phyloP scores from a whole-genome alignment of 2,113 vertebrate species.

The Electrona antarctica region DNA sequence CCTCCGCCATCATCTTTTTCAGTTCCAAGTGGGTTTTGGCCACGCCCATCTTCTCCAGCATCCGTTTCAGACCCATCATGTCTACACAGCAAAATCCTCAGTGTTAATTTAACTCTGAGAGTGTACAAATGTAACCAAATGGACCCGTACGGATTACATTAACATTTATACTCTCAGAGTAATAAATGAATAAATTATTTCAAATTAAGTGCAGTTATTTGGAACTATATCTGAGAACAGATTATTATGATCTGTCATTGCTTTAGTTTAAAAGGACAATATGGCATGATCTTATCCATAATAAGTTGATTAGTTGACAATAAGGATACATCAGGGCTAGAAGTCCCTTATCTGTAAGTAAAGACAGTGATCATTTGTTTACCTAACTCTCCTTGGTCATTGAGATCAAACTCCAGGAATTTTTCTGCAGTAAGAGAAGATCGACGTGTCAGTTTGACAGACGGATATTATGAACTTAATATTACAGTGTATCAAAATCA shows the following conservation, averaged over 20 bases:
- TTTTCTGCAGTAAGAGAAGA: slow-evolving; percentile 76
- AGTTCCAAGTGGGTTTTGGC: slow-evolving; percentile 87
- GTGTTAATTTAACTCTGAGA: too few species aligned
- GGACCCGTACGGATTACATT: too few species aligned
- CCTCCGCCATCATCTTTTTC: slow-evolving; percentile 86
- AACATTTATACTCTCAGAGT: too few species aligned
- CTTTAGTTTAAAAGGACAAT: too few species aligned
- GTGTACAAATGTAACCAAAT: too few species aligned
- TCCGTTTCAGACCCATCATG: slow-evolving; percentile 85
- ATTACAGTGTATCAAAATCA: neutral
- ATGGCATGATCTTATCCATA: neutral
- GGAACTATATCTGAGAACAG: too few species aligned
- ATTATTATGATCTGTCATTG: too few species aligned
- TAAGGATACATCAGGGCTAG: neutral
- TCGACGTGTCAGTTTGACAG: neutral
- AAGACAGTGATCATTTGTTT: slow-evolving; percentile 6
- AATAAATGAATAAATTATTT: too few species aligned
- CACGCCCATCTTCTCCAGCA: slow-evolving; percentile 85
- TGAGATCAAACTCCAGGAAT: slow-evolving; percentile 88
- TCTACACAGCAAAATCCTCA: slow-evolving; percentile 57
- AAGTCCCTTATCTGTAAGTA: neutral
- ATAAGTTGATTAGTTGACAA: neutral
- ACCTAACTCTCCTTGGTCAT: slow-evolving; percentile 87
- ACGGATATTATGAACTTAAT: neutral
- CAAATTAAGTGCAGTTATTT: too few species aligned